A percentile compares a stretch with the other conserved stretches of the same genome.
Conservation (phyloP, 2,113 vertebrate species). For the Oreochromis spilurus region DNA sequence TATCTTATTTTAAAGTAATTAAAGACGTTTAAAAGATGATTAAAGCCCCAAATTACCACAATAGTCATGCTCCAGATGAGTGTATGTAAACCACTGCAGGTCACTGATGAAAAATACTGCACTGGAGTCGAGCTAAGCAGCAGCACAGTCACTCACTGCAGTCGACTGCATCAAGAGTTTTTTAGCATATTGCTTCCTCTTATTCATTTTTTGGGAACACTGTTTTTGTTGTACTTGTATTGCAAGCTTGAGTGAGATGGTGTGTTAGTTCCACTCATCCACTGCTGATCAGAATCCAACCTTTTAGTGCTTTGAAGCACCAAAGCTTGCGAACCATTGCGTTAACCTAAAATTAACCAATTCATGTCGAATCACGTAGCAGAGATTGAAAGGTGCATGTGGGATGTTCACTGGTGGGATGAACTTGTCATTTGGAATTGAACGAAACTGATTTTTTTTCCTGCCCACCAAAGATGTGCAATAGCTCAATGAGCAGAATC, state of each 20-base stretch:
- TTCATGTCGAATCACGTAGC: neutral
- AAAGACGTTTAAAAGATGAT: neutral
- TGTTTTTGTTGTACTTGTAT: fast-evolving
- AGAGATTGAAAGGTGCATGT: neutral
- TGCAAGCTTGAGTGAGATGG: neutral
- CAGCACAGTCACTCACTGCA: neutral
- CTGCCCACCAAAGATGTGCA: neutral
- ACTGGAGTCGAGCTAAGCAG: neutral
- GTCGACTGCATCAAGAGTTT: neutral
- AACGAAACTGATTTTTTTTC: neutral
- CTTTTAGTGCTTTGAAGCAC: neutral
- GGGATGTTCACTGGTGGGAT: neutral
- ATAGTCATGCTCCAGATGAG: neutral
- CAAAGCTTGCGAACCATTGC: neutral
- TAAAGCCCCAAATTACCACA: neutral
- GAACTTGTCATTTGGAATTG: neutral
- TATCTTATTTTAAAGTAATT: neutral
- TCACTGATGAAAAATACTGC: neutral
- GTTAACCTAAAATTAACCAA: neutral
- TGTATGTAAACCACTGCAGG: neutral
- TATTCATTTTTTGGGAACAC: neutral
- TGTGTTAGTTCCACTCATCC: neutral
- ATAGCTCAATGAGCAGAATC: neutral
- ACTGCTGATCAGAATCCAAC: neutral
- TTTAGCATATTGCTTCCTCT: neutral